Percentiles rank a stretch among this genome's conserved stretches.
These are phyloP conservation scores for Lemur catta DNA, from an alignment of 2,797 vertebrate species.

Conservation along the genomic window DNA sequence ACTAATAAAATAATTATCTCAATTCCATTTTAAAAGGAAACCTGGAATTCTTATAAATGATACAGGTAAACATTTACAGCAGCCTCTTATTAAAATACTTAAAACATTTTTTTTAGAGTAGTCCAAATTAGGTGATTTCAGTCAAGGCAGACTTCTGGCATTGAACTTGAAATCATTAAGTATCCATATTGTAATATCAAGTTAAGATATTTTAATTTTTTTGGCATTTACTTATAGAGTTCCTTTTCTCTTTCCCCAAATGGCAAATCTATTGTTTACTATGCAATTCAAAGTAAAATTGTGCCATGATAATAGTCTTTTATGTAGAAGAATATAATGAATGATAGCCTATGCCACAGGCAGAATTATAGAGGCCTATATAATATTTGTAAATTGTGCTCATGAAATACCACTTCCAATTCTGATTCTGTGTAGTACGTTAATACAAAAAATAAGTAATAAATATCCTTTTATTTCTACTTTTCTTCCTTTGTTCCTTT, in stretches of 20 bases:
- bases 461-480: background rate
- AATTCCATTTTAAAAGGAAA: constrained; percentile 19
- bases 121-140: background rate
- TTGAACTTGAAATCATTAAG: background rate
- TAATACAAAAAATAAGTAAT: background rate
- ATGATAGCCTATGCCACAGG: background rate
- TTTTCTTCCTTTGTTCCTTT: background rate
- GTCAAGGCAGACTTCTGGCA: background rate
- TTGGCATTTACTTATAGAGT: background rate
- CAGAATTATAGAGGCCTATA: background rate
- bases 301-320: background rate
- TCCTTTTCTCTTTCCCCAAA: background rate
- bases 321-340: background rate
- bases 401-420: background rate
- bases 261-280: background rate
- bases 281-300: constrained; percentile 20
- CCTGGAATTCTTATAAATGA: background rate
- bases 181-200: background rate
- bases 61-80: constrained; percentile 25
- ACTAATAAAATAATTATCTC: background rate
- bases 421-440: background rate
- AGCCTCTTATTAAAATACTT: background rate
- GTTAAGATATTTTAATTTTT: background rate
- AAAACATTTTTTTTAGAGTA: background rate
- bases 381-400: background rate